Base-by-base conservation (phyloP, 1,140 invertebrate genomes). In the Pogonomyrmex barbatus region DNA sequence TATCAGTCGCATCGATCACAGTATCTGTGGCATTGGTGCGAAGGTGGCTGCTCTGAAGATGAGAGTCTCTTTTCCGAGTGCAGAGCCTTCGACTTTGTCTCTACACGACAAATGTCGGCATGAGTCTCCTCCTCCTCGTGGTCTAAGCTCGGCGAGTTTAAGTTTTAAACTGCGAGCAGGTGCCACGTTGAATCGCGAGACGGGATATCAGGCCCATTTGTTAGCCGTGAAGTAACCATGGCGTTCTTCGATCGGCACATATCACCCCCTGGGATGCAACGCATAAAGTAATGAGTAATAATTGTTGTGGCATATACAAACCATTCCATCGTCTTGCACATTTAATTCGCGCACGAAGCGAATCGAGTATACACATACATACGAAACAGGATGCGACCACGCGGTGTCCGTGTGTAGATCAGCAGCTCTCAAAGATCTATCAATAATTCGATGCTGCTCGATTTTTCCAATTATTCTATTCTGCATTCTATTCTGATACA, bases 221-320 rank as follows among this genome's bases (percentile, higher is more conserved):
- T 85, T 79, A 81, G 58, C 83, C 9, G 50, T 88, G n/a, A 83
- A 89, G 88, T 85, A 65, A 87, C 81, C 88, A 82, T 87, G 86
- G 75, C 24, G 78, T 47, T 82, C 62, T 67, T 87, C 68, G 82
- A 89, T 88, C 87, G 82, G 75, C 50, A 47, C 24, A 77, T 70
- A 36, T 86, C 68, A 89, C 79, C 79, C 79, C 79, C 39, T 82
- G 86, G 73, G 86, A 89, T 83, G 73, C 54, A 85, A 8, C 47
- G 70, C 70, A 77, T 87, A 67, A 87, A 52, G 33, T 78, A 81
- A 79, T 63, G 17, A 77, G 58, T 70, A 24, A 24, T 81, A 75
- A 87, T 87, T 71, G 50, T 17, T 68, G 10, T 56, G 70, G n/a
- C 70, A 63, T 24, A 14, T 2, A 45, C 45, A 30, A 54, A 45